Conservation (phyloP, 2,888 invertebrate genomes). For the Neoascia interrupta region DNA sequence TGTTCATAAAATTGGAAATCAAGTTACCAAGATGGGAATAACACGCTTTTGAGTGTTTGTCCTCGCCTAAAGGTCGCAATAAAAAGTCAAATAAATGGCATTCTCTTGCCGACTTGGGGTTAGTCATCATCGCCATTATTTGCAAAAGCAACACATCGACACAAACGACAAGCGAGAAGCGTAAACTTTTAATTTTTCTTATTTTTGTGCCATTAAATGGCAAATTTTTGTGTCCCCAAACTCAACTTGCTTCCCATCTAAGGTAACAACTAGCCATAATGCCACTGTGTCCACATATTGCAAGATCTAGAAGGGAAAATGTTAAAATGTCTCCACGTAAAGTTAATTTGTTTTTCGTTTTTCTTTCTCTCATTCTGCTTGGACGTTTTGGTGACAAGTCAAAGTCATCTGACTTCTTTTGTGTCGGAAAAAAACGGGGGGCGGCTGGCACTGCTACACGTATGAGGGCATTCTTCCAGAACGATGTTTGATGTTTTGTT, state of each 20-base stretch:
- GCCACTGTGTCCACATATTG: not conserved
- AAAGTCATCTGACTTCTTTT: conserved; percentile 50
- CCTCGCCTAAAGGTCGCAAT: conserved; percentile 62
- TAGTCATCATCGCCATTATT: conserved; percentile 54
- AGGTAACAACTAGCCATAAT: conserved; percentile 6
- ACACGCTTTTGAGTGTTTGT: conserved; percentile 21
- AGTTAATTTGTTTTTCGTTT: conserved; percentile 1
- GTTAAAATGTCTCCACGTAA: not conserved
- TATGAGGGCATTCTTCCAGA: conserved; percentile 10
- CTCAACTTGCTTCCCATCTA: conserved; percentile 5
- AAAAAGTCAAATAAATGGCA: conserved; percentile 67
- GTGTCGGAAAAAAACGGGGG: conserved; percentile 7
- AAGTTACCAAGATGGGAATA: conserved; percentile 12
- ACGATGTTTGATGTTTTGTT: conserved; percentile 8
- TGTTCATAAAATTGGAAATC: conserved; percentile 19
- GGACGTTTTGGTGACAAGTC: conserved; percentile 24
- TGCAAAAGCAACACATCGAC: not conserved
- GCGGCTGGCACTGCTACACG: conserved; percentile 7
- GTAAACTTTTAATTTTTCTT: conserved; percentile 8
- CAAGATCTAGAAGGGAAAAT: not conserved
- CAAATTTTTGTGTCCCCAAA: not conserved
- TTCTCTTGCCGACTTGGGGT: conserved; percentile 59
- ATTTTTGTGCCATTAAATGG: conserved; percentile 3
- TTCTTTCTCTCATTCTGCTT: conserved; percentile 12
- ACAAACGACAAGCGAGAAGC: conserved; percentile 7